Percentiles rank a stretch among this genome's conserved stretches.
phyloP scores from a whole-genome alignment of 1,140 invertebrate species.

The Ips nitidus region DNA sequence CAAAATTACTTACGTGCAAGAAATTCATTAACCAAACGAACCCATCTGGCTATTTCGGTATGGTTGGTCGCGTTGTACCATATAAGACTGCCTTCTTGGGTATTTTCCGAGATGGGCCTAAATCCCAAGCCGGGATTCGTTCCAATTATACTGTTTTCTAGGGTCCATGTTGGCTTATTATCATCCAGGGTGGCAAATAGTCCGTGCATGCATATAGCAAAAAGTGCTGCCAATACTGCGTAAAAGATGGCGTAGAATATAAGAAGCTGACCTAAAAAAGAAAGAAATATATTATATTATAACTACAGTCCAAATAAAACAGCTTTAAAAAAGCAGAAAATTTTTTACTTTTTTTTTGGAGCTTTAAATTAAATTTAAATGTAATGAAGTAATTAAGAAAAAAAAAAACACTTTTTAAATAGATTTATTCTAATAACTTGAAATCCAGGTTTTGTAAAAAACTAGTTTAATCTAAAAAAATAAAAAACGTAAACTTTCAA shows the following conservation, averaged over 20 bases:
- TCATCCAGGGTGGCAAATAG: conserved; percentile 72
- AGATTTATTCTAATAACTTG: too few relatives aligned
- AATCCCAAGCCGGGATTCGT: conserved; percentile 89
- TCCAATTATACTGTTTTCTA: conserved; percentile 78
- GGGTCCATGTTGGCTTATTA: conserved; percentile 69
- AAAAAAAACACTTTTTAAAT: too few relatives aligned
- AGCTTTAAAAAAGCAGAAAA: too few relatives aligned
- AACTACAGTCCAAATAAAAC: neutral
- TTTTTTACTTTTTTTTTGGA: too few relatives aligned
- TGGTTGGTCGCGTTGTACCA: conserved; percentile 71
- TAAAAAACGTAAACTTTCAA: too few relatives aligned
- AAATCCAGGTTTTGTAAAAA: too few relatives aligned
- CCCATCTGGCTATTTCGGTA: conserved; percentile 68
- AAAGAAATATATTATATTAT: conserved; percentile 5
- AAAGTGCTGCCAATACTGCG: conserved; percentile 72
- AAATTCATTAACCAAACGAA: conserved; percentile 67
- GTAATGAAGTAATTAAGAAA: too few relatives aligned
- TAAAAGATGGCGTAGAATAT: conserved; percentile 88
- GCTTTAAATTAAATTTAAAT: too few relatives aligned
- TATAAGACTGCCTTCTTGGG: conserved; percentile 81
- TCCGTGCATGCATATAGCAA: conserved; percentile 79
- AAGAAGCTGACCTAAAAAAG: conserved; percentile 67
- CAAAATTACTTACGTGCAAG: conserved; percentile 62
- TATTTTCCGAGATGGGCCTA: conserved; percentile 72
- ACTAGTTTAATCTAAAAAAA: too few relatives aligned